phyloP scores from a whole-genome alignment of 2,797 vertebrate species.

The Emys orbicularis region DNA sequence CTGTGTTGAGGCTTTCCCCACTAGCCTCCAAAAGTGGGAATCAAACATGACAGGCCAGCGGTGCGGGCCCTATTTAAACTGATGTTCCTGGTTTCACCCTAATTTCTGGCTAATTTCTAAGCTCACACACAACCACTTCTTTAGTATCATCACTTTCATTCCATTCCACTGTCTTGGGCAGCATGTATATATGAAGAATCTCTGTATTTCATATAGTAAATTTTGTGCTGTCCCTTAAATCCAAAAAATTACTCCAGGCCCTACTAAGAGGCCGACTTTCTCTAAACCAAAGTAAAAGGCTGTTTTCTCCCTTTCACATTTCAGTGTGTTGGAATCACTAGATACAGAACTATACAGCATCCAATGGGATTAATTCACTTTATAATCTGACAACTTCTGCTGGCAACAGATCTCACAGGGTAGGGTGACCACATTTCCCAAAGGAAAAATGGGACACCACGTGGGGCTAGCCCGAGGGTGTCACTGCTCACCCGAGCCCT shows the following conservation, averaged over 20 bases:
- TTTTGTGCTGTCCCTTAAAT: background rate
- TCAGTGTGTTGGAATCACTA: background rate
- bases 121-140: background rate
- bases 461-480: too few species aligned
- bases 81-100: constrained; percentile 1
- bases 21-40: background rate
- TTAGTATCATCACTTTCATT: background rate
- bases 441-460: background rate
- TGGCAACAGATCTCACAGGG: background rate
- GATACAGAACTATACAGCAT: too few species aligned
- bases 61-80: fast-evolving
- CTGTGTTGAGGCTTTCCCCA: too few species aligned
- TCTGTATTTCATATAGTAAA: background rate
- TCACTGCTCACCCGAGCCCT: too few species aligned
- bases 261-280: background rate
- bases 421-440: background rate
- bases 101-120: background rate
- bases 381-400: background rate
- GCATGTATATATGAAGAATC: background rate
- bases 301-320: background rate
- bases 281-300: background rate
- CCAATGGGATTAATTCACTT: background rate
- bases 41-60: fast-evolving
- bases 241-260: background rate
- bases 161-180: background rate